Evolutionary conservation across 2,113 vertebrate species (phyloP), one percentile per base, ranked within the genome.

Genomic region (Cercopithecus mona): DNA sequence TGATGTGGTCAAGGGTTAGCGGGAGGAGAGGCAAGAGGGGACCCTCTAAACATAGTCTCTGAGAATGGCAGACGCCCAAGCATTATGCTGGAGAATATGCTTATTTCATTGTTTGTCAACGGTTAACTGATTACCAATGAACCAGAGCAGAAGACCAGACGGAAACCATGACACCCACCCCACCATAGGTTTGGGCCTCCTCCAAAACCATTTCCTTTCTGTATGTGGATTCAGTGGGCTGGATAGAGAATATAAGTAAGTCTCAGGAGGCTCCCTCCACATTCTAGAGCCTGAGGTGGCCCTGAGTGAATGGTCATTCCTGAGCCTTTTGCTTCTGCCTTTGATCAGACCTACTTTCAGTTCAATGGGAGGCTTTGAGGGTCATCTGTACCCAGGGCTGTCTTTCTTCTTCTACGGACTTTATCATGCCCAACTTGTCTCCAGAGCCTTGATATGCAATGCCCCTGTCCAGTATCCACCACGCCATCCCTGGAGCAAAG

Each of bases 91-190:
- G 59, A 61, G 70, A 82, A 57, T 35, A 7, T 11, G 52, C 25
- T 85, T 48, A 52, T 59, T 66, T 92, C 32, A 27, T 45, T 52
- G 32, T 61, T 25, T 55, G 52, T 66, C 40, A 43, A 48, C 3
- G 76, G 81, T 90, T 93, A 82, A 72, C n/a, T 91, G 82, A 96
- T 61, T 68, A n/a, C 90, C 90, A 88, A 6, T 93, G 96, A 94
- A 73, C 84, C 94, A 95, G 80, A 97, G 96, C 88, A 85, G 92
- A 95, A 88, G 96, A 92, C 57, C 45, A 79, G 88, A 88, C 45
- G 76, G 97, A 98, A 97, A 90, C 90, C 94, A 91, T 64, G 96
- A 95, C 97, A 96, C 97, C 96, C 97, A 97, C 97, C 90, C 68
- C 35, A 50, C 40, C 35, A 20, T 78, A 40, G 27, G 38, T 55